phyloP scores from a whole-genome alignment of 2,113 vertebrate species.

The Uropsilus gracilis region DNA sequence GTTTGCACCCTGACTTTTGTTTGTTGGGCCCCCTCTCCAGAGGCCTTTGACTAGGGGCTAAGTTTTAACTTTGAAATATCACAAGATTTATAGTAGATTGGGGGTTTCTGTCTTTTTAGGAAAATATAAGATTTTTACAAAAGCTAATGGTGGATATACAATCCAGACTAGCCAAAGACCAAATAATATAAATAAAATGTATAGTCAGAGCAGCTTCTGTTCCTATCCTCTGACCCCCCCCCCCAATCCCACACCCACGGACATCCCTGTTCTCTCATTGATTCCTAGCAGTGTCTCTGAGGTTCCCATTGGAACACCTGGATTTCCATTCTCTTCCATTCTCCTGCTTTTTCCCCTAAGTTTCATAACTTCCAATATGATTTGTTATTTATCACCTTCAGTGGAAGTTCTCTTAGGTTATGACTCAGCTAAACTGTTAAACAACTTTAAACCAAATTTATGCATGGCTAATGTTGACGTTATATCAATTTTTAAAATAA shows the following conservation, averaged over 20 bases:
- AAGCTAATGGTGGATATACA: neutral
- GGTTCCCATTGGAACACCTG: neutral
- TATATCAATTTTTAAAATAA: neutral
- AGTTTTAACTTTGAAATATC: constrained; percentile 44
- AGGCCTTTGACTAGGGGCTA: neutral
- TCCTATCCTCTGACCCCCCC: neutral
- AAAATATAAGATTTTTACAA: neutral
- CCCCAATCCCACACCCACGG: too few relatives aligned
- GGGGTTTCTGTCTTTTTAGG: neutral
- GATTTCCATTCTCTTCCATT: neutral
- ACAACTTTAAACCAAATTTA: neutral
- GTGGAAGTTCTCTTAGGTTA: neutral
- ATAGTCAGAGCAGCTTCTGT: neutral
- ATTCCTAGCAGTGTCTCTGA: neutral
- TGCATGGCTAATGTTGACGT: neutral
- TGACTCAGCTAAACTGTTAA: neutral
- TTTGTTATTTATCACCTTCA: neutral
- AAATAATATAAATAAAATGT: neutral
- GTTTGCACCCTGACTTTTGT: neutral
- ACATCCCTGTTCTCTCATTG: fast-evolving
- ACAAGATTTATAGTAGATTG: neutral
- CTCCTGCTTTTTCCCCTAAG: neutral
- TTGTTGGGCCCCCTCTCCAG: neutral
- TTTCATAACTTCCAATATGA: neutral
- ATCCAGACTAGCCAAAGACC: neutral